These are phyloP conservation scores for Labeo calbasu DNA, from an alignment of 2,797 vertebrate genomes.

Conservation along the genomic window DNA sequence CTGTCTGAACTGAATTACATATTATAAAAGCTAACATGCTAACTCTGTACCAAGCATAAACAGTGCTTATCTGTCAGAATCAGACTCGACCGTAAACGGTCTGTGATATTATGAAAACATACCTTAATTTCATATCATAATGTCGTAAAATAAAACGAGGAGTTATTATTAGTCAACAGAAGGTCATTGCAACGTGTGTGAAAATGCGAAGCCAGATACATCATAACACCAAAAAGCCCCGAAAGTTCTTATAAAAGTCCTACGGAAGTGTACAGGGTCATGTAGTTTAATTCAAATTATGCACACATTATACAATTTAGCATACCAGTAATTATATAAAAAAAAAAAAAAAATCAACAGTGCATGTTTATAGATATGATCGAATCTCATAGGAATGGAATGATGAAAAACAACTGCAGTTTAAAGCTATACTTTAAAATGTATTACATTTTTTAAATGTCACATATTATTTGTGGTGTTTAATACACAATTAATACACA, in stretches of 20 bases:
- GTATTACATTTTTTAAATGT: background rate
- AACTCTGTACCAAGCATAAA: background rate
- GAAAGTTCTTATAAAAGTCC: conserved; percentile 36
- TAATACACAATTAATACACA: background rate
- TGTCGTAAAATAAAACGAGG: background rate
- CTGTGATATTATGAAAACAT: background rate
- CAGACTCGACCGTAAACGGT: background rate
- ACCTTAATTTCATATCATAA: conserved; percentile 9
- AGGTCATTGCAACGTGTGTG: conserved; percentile 18
- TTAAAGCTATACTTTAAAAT: background rate
- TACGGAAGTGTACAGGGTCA: conserved; percentile 8
- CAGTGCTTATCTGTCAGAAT: background rate
- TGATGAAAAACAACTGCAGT: background rate
- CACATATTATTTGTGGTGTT: background rate
- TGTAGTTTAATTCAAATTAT: background rate
- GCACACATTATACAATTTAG: background rate
- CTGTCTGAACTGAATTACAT: background rate
- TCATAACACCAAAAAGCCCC: background rate
- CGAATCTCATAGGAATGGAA: background rate
- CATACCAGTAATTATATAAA: background rate
- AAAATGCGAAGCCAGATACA: conserved; percentile 16
- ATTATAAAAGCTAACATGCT: conserved; percentile 6
- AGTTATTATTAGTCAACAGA: background rate
- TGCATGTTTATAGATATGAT: background rate
- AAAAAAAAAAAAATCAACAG: background rate